phyloP scores from a whole-genome alignment of 2,113 vertebrate genomes.

The Haemorhous mexicanus region DNA sequence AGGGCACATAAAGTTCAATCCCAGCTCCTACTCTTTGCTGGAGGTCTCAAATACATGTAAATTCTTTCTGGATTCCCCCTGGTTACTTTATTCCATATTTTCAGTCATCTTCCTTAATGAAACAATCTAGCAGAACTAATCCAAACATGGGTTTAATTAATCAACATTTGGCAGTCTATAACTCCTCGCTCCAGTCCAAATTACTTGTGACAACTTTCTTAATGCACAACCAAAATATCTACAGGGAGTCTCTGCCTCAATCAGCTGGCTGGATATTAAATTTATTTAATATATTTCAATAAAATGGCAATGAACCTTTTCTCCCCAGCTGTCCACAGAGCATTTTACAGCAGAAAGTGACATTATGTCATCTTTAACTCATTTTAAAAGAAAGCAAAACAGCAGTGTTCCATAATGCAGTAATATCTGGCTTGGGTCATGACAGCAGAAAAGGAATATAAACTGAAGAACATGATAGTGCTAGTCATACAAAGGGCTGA shows the following conservation, averaged over 20 bases:
- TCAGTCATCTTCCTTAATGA: slow-evolving; percentile 78
- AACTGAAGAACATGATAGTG: not conserved
- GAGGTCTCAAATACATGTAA: not conserved
- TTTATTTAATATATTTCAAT: slow-evolving; percentile 68
- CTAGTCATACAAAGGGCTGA: not conserved
- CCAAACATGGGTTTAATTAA: slow-evolving; percentile 84
- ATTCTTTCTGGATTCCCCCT: slow-evolving; percentile 15
- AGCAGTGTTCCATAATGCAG: not conserved
- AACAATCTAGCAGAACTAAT: slow-evolving; percentile 84
- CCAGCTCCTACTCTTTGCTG: not conserved
- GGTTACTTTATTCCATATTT: slow-evolving; percentile 62
- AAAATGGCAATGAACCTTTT: slow-evolving; percentile 57
- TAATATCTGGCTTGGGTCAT: not conserved
- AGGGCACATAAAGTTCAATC: not conserved
- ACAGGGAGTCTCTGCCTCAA: slow-evolving; percentile 40
- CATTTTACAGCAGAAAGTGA: slow-evolving; percentile 38
- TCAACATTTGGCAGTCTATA: slow-evolving; percentile 79
- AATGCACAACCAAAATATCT: slow-evolving; percentile 68
- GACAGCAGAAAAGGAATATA: not conserved
- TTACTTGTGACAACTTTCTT: slow-evolving; percentile 82
- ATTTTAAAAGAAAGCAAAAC: not conserved
- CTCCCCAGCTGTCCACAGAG: slow-evolving; percentile 6
- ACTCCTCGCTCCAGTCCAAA: slow-evolving; percentile 64
- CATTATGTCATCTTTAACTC: slow-evolving; percentile 49
- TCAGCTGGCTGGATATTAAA: slow-evolving; percentile 30